A percentile compares a stretch with the other conserved stretches of the same genome.
These are phyloP conservation scores for Balaeniceps rex DNA, from an alignment of 2,113 vertebrate genomes.

Conservation along the genomic window DNA sequence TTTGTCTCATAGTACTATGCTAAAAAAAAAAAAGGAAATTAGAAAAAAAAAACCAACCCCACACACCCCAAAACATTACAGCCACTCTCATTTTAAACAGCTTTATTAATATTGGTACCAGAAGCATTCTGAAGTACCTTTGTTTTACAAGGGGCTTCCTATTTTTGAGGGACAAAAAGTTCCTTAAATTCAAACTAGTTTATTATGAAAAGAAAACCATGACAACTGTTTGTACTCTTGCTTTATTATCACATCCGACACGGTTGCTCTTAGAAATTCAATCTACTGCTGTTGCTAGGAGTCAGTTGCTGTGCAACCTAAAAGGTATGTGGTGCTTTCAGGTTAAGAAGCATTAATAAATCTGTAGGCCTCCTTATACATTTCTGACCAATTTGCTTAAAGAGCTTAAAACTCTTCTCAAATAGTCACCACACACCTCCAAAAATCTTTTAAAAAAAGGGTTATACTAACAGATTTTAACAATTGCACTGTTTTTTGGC, in stretches of 20 bases:
- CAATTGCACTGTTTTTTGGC: neutral
- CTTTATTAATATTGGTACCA: slow-evolving; percentile 26
- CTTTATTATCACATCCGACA: slow-evolving; percentile 73
- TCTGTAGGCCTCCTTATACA: slow-evolving; percentile 60
- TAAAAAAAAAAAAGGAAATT: neutral
- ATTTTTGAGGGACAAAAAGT: slow-evolving; percentile 47
- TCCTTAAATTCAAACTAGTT: slow-evolving; percentile 61
- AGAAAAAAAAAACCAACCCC: neutral
- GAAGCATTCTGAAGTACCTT: slow-evolving; percentile 20
- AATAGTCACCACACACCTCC: slow-evolving; percentile 48
- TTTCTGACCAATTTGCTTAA: slow-evolving; percentile 65
- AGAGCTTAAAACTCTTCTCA: slow-evolving; percentile 64
- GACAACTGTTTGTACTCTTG: slow-evolving; percentile 72
- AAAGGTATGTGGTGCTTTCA: slow-evolving; percentile 73
- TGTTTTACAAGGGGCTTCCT: slow-evolving; percentile 48
- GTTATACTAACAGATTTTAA: slow-evolving; percentile 54
- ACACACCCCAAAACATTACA: neutral
- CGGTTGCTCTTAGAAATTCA: slow-evolving; percentile 70
- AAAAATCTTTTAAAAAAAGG: slow-evolving; percentile 56
- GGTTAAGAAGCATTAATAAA: slow-evolving; percentile 70
- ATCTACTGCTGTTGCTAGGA: slow-evolving; percentile 74
- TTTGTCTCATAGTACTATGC: neutral
- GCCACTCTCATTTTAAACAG: neutral
- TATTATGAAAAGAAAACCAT: slow-evolving; percentile 72
- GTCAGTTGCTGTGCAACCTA: slow-evolving; percentile 76